Evolutionary conservation across 2,113 vertebrate genomes (phyloP).

Genomic region (Phyllostomus hastatus): DNA sequence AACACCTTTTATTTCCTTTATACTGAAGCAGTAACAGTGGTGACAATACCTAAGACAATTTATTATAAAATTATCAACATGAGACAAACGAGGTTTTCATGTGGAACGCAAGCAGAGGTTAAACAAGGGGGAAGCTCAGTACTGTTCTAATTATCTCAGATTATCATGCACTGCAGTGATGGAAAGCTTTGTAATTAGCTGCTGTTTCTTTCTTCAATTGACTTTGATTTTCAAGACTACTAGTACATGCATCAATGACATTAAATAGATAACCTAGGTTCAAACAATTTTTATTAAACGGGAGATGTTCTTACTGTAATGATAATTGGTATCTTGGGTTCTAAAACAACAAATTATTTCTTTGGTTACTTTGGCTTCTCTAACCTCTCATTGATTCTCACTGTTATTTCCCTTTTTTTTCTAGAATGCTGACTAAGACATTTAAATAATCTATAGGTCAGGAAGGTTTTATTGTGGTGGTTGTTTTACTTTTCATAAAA

Average conservation of each 20-base stretch:
- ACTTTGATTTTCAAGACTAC: conserved; percentile 26
- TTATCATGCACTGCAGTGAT: background rate
- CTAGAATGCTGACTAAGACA: background rate
- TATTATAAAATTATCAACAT: conserved; percentile 1
- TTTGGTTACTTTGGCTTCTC: conserved; percentile 33
- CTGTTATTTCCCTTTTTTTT: conserved; percentile 44
- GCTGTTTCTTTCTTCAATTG: background rate
- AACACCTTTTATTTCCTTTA: background rate
- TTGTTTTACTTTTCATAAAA: background rate
- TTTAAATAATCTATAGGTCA: background rate
- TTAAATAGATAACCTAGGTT: conserved; percentile 19
- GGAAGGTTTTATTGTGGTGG: background rate
- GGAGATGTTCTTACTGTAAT: conserved; percentile 44
- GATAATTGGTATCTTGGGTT: conserved; percentile 62
- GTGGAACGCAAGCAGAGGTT: background rate
- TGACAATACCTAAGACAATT: background rate
- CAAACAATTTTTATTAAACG: conserved; percentile 51
- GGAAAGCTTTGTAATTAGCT: conserved; percentile 2
- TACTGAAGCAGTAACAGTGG: background rate
- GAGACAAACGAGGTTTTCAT: background rate
- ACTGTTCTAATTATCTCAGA: background rate
- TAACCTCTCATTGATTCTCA: conserved; percentile 32
- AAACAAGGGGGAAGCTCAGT: background rate
- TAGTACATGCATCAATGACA: conserved; percentile 17
- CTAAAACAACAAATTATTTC: conserved; percentile 66